These are phyloP conservation scores for Drosophila rubida DNA, from an alignment of 2,888 invertebrate species.

Conservation along the genomic window DNA sequence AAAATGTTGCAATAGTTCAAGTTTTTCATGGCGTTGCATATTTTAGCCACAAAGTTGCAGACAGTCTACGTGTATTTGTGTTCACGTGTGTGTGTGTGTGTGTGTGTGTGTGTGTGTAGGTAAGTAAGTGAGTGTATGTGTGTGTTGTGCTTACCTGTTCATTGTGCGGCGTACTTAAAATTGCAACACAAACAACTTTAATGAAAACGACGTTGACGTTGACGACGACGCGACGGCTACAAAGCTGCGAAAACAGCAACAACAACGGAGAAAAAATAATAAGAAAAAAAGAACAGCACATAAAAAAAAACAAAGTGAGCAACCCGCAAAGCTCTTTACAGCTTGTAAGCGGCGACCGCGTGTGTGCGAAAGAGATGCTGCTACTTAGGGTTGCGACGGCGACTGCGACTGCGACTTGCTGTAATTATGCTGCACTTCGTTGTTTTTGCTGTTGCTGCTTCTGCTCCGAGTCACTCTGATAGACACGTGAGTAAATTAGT, in stretches of 20 bases:
- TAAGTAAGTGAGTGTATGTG: conserved; percentile 31
- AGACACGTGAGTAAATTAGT: conserved; percentile 73
- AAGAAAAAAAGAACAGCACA: conserved; percentile 27
- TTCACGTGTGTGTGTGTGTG: conserved; percentile 8
- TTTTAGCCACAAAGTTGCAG: conserved; percentile 62
- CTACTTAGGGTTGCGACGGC: conserved; percentile 16
- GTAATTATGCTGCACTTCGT: conserved; percentile 58
- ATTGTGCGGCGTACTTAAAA: conserved; percentile 76
- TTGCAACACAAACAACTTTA: conserved; percentile 77
- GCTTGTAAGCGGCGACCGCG: conserved; percentile 31
- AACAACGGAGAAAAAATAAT: conserved; percentile 21
- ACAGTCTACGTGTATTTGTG: conserved; percentile 38
- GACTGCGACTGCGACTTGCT: conserved; percentile 16
- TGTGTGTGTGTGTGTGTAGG: conserved; percentile 16
- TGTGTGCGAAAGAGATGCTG: conserved; percentile 41
- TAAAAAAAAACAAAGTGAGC: conserved; percentile 43
- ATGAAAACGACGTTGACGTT: conserved; percentile 57
- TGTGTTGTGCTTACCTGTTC: conserved; percentile 79
- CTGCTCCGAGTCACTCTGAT: conserved; percentile 41
- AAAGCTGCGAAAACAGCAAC: conserved; percentile 52
- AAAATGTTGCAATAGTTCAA: conserved; percentile 77
- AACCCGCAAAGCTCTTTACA: conserved; percentile 58
- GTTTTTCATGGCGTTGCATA: conserved; percentile 77
- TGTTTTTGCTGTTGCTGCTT: conserved; percentile 14
- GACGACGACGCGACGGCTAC: conserved; percentile 31